Base-by-base conservation (phyloP, 2,797 vertebrate species). In the Peromyscus attwateri region DNA sequence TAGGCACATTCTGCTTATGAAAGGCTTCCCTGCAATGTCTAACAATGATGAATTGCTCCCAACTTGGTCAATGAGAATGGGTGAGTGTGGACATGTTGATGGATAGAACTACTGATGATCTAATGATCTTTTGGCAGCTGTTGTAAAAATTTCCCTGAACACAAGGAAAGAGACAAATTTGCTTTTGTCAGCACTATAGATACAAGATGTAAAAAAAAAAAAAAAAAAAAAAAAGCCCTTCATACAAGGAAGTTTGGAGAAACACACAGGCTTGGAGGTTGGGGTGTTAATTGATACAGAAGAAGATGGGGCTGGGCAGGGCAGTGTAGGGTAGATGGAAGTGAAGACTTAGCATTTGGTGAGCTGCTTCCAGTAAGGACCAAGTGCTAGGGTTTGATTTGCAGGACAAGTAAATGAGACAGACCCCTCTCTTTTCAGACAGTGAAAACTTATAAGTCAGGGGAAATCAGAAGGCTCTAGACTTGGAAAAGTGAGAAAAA, bases 1-100 rank as follows among this genome's bases (percentile, higher is more conserved):
- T 89, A 29, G 52, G 60, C 25, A 55, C 10, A 40, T 79, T 80
- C 52, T 87, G 17, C 55, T 91, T 83, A 75, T 2, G 19, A 95
- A 85, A 27, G 46, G 43, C 46, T 70, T 92, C 91, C 80, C 21
- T 79, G 66, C 10, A 43, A 92, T 64, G 75, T 71, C 94, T 95
- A 93, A 87, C 40, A 73, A 92, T 91, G 82, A 94, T 64, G 40
- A 89, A 97, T 96, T 80, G 13, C 68, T 93, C 70, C 84, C 73
- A 89, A 71, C 6, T 6, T 52, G 84, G 84, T 49, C 81, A 91
- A 97, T 70, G 85, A 77, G 91, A 75, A 89, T 87, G 82, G n/a
- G 49, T n/a, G 27, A 68, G 57, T 62, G 2, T 43, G 70, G n/a
- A 89, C 37, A 77, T 31, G n/a, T 62, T 91, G 88, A 95, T 89